Conservation (phyloP, 1,140 invertebrate genomes). For the Lepidurus couesii region DNA sequence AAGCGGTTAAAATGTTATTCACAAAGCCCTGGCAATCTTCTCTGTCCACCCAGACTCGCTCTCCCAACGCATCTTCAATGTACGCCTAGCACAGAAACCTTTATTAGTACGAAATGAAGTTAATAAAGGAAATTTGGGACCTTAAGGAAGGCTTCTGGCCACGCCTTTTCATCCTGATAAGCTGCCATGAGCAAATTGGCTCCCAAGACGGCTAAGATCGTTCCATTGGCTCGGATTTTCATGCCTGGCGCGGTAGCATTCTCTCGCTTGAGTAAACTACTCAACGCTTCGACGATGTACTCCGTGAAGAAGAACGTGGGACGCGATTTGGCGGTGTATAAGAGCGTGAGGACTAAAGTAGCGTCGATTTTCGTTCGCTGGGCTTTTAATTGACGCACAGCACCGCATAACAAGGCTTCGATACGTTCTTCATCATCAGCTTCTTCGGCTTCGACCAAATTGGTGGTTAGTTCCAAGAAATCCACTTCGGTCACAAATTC, state of each 20-base stretch:
- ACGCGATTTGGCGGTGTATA: conserved; percentile 75
- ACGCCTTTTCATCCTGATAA: conserved; percentile 64
- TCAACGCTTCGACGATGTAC: conserved; percentile 67
- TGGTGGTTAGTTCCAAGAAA: conserved; percentile 24
- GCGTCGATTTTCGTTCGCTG: conserved; percentile 67
- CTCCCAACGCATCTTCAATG: conserved; percentile 87
- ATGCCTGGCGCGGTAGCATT: conserved; percentile 56
- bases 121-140: conserved; percentile 43
- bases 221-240: conserved; percentile 64
- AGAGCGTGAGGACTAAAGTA: conserved; percentile 65
- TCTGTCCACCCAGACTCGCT: conserved; percentile 87
- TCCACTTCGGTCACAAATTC: conserved; percentile 32
- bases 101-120: neutral
- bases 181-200: conserved; percentile 78
- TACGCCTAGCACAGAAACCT: conserved; percentile 60
- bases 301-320: conserved; percentile 74
- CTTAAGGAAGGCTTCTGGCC: conserved; percentile 72
- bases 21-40: conserved; percentile 85
- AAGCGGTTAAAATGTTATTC: conserved; percentile 84
- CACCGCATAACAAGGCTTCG: conserved; percentile 51
- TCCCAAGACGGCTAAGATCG: conserved; percentile 69
- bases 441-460: conserved; percentile 47
- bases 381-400: conserved; percentile 48
- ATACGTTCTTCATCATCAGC: conserved; percentile 47
- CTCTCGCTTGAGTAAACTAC: conserved; percentile 75